Evolutionary conservation across 2,113 vertebrate genomes (phyloP), one percentile per base, ranked within the genome.

Genomic region (Calypte anna): DNA sequence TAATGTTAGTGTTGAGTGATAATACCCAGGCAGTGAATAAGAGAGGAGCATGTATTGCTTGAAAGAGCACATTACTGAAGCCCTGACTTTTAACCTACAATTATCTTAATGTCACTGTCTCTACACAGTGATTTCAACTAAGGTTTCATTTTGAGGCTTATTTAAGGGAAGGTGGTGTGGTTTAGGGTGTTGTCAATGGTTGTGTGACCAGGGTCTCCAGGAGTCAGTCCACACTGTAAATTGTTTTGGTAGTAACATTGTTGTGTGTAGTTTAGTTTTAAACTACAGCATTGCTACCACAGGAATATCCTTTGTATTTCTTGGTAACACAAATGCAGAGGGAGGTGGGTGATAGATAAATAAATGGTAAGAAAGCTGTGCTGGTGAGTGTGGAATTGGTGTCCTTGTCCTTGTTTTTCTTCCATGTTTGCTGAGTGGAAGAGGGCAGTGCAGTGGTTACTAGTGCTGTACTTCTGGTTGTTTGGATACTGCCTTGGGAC

Each of bases 401-500:
- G 43, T 73, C 46, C 24, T 80, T 69, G 38, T 51, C 27, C 50
- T 38, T 38, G 10, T 38, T 38, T 38, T 38, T 44, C 24, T 66
- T 31, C 20, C 10, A 2, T 38, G 64, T 43, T 62, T 58, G 38
- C 27, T 55, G 25, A 11, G 48, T 33, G 15, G 82, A 13, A 15
- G 0, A 0, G 58, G 48, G 14, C 20, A 78, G 36, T 17, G 3
- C 54, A 7, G 25, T 54, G 46, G 48, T 68, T 66, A 12, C 7
- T 54, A 55, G 30, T 36, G 24, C 27, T 62, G 30, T 76, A 14
- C 5, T 40, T 46, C 20, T 68, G 43, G 77, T 61, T 58, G 16
- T 33, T 66, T 48, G 28, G 62, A 19, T 30, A 3, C 61, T 67
- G 53, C 16, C 57, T 58, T 30, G 46, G 66, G 28, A 6, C 5